Percentiles rank a stretch among this genome's conserved stretches.
phyloP scores from a whole-genome alignment of 2,888 invertebrate genomes.

The Toxonevra muliebris region DNA sequence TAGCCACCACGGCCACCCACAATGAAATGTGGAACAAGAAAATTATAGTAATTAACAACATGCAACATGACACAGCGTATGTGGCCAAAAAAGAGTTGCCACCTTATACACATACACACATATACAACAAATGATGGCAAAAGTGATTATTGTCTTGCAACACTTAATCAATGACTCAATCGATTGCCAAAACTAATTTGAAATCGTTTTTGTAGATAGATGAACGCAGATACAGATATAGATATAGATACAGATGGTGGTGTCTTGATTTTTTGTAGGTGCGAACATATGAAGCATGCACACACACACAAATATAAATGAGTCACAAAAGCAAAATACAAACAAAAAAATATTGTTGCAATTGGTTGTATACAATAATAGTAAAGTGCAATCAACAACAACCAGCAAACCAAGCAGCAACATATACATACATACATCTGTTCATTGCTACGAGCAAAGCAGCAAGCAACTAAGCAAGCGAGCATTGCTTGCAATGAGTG shows the following conservation, averaged over 20 bases:
- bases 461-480: background rate
- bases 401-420: too few species aligned
- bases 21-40: conserved; percentile 1
- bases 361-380: background rate
- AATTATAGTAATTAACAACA: too few species aligned
- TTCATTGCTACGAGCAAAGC: background rate
- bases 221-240: conserved; percentile 22
- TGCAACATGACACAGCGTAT: too few species aligned
- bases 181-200: conserved; percentile 46
- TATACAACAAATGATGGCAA: conserved; percentile 32
- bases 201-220: conserved; percentile 35
- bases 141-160: conserved; percentile 36
- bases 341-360: background rate
- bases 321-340: background rate
- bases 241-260: conserved; percentile 9
- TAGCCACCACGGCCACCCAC: background rate
- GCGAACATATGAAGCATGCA: conserved; percentile 5
- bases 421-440: background rate
- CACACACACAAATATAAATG: background rate
- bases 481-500: background rate
- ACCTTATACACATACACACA: background rate
- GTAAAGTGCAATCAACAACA: too few species aligned
- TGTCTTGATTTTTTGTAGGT: background rate
- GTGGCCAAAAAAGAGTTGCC: background rate
- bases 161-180: conserved; percentile 45